These are phyloP conservation scores for Idaea biselata DNA, from an alignment of 2,888 invertebrate species.

Conservation along the genomic window DNA sequence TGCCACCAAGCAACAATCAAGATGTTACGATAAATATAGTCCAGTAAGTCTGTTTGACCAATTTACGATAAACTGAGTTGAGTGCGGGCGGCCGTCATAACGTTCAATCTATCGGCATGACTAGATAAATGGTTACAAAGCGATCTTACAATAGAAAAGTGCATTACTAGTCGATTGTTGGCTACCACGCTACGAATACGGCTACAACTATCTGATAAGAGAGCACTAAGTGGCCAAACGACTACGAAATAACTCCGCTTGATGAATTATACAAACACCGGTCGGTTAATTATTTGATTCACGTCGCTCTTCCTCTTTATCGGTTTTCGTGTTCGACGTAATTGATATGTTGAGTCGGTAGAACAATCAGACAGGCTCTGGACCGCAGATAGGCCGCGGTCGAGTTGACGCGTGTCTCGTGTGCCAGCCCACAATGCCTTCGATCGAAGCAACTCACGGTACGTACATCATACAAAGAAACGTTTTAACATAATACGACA, in stretches of 20 bases:
- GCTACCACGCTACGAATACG: constrained; percentile 47
- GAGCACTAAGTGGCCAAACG: constrained; percentile 67
- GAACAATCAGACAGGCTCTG: constrained; percentile 71
- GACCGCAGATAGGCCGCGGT: constrained; percentile 40
- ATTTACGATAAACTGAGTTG: constrained; percentile 17
- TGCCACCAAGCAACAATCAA: constrained; percentile 17
- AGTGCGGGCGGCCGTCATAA: constrained; percentile 33
- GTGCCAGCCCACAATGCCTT: constrained; percentile 29
- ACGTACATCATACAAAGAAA: constrained; percentile 60
- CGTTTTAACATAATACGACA: constrained; percentile 67
- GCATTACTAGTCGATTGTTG: constrained; percentile 68
- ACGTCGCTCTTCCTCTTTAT: constrained; percentile 74
- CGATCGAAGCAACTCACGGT: constrained; percentile 44
- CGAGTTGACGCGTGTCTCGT: constrained; percentile 23
- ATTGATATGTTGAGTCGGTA: constrained; percentile 78
- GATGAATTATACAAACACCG: constrained; percentile 80
- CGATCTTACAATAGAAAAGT: constrained; percentile 54
- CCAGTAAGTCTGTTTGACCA: constrained; percentile 18
- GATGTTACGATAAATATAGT: constrained; percentile 16
- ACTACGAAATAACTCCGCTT: constrained; percentile 56
- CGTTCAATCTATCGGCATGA: constrained; percentile 44
- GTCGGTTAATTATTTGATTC: constrained; percentile 80
- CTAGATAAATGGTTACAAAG: constrained; percentile 50
- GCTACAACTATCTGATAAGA: constrained; percentile 64
- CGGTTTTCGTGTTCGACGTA: constrained; percentile 75